phyloP scores from a whole-genome alignment of 2,888 invertebrate species.

The Chironomus tentans region DNA sequence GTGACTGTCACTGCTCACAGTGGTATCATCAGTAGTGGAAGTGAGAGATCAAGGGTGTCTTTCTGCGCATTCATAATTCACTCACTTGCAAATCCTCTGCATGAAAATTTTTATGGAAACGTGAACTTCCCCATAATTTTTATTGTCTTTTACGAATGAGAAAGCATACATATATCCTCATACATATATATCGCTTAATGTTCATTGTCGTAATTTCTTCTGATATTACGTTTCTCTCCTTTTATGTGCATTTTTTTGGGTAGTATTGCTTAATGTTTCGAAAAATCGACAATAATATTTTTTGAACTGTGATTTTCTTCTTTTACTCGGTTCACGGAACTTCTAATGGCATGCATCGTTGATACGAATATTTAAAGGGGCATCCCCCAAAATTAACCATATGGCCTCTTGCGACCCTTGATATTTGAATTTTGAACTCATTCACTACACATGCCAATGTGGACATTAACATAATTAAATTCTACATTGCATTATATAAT shows the following conservation, averaged over 20 bases:
- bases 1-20: not conserved
- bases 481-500: not conserved
- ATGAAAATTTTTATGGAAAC: not conserved
- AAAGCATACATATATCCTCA: not conserved
- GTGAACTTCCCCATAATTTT: constrained; percentile 1
- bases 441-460: too few relatives aligned
- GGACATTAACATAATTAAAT: constrained; percentile 11
- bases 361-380: not conserved
- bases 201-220: not conserved
- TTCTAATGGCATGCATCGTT: too few relatives aligned
- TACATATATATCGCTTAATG: not conserved
- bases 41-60: not conserved
- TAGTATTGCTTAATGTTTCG: constrained; percentile 20
- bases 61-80: constrained; percentile 12
- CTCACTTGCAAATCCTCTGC: not conserved
- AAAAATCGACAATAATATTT: constrained; percentile 21
- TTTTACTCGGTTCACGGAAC: not conserved
- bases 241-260: not conserved
- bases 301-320: constrained; percentile 14
- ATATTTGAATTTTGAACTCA: not conserved
- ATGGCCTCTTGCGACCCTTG: constrained; percentile 11
- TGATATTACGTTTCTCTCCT: not conserved
- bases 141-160: constrained; percentile 5
- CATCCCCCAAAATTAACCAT: constrained; percentile 19
- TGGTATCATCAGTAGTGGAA: too few relatives aligned